Conservation (phyloP, 2,113 vertebrate species). For the Micronycteris hirsuta region DNA sequence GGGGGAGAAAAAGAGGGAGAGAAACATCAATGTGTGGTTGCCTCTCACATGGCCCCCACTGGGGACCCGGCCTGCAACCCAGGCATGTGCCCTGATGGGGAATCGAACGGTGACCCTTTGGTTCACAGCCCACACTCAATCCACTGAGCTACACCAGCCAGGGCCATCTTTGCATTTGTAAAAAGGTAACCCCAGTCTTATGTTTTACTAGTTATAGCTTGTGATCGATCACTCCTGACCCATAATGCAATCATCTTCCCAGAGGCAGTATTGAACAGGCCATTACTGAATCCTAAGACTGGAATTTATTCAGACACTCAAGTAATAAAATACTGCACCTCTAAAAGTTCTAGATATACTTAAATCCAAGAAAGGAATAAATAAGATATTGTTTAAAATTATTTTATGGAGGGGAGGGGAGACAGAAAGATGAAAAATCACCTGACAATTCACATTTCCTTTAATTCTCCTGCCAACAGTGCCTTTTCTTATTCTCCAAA, state of each 20-base stretch:
- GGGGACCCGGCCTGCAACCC: too few relatives aligned
- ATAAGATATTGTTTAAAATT: neutral
- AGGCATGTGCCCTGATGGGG: too few relatives aligned
- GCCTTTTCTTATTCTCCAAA: neutral
- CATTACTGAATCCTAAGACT: neutral
- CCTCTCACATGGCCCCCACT: too few relatives aligned
- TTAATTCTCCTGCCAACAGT: neutral
- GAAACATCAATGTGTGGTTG: too few relatives aligned
- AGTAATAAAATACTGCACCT: neutral
- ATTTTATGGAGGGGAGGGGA: neutral
- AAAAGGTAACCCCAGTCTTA: neutral
- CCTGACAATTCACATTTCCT: neutral
- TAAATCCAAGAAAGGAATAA: neutral
- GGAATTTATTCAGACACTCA: neutral
- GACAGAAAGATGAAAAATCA: neutral
- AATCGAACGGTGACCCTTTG: too few relatives aligned
- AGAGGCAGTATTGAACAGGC: neutral
- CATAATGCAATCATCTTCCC: neutral
- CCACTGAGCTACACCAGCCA: too few relatives aligned
- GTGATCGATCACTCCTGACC: conserved; percentile 16
- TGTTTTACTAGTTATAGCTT: neutral
- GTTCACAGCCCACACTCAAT: too few relatives aligned
- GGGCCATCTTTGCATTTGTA: neutral
- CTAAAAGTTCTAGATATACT: neutral
- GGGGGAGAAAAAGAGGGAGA: too few relatives aligned